Conservation (phyloP, 1,140 invertebrate genomes). For the Adoxophyes honmai region DNA sequence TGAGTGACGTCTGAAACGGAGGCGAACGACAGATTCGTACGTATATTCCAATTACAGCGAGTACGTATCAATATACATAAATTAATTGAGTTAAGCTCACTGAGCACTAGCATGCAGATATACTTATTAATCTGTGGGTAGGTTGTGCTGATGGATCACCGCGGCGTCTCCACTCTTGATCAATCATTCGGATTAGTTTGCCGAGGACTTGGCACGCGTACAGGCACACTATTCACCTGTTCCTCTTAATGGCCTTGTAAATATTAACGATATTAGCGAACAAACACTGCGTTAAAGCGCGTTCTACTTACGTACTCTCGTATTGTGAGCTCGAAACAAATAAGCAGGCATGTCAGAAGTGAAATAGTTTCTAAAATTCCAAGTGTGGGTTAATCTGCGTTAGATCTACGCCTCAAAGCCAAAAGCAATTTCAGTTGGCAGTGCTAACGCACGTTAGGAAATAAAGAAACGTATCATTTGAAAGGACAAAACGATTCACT, state of each 20-base stretch:
- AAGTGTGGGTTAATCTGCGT: too few relatives aligned
- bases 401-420: too few relatives aligned
- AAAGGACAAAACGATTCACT: conserved; percentile 6
- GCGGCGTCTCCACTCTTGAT: conserved; percentile 32
- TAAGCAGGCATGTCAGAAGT: too few relatives aligned
- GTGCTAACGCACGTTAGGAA: too few relatives aligned
- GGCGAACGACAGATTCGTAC: not conserved
- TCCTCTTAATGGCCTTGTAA: not conserved
- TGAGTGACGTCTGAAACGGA: not conserved
- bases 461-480: conserved; percentile 10
- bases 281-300: not conserved
- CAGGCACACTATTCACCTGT: not conserved
- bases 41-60: conserved; percentile 3
- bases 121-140: conserved; percentile 6
- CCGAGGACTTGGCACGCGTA: conserved; percentile 8
- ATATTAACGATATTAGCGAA: conserved; percentile 5
- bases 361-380: too few relatives aligned
- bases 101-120: not conserved
- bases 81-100: conserved; percentile 10
- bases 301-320: too few relatives aligned
- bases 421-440: too few relatives aligned
- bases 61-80: conserved; percentile 11
- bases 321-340: too few relatives aligned
- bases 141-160: conserved; percentile 36
- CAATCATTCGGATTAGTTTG: conserved; percentile 37